Conservation (phyloP, 2,888 invertebrate species). For the Cylloceria caligata region DNA sequence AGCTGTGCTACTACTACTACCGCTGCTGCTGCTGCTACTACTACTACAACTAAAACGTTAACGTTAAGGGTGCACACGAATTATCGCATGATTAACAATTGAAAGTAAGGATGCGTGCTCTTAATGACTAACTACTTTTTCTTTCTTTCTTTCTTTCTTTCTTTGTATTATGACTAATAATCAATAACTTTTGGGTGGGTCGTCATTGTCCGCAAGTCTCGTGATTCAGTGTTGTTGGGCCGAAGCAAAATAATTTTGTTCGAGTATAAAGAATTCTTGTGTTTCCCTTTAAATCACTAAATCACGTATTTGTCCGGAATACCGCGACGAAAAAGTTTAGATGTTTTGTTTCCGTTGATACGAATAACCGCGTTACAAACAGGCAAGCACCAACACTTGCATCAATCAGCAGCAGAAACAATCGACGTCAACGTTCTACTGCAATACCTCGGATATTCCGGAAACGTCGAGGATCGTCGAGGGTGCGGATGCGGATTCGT, state of each 20-base stretch:
- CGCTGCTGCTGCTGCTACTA: constrained; percentile 24
- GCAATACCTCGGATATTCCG: constrained; percentile 73
- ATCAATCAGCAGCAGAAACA: constrained; percentile 62
- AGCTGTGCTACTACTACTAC: constrained; percentile 47
- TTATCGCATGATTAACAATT: constrained; percentile 39
- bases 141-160: background rate
- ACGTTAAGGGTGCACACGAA: constrained; percentile 46
- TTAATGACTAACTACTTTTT: constrained; percentile 18
- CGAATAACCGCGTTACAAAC: constrained; percentile 58
- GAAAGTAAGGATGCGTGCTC: constrained; percentile 38
- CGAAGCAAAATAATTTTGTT: constrained; percentile 1
- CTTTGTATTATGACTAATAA: constrained; percentile 8
- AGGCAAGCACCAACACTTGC: constrained; percentile 57
- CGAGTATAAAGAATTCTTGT: background rate
- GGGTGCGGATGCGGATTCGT: constrained; percentile 28
- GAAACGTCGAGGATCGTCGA: constrained; percentile 64
- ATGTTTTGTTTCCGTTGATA: constrained; percentile 12
- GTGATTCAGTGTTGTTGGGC: background rate
- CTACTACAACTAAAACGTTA: constrained; percentile 32
- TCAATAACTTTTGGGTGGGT: background rate
- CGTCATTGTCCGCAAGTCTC: background rate
- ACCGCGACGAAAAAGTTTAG: background rate
- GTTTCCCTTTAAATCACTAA: constrained; percentile 14
- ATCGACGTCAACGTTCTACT: constrained; percentile 75
- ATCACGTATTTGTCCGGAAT: background rate